Evolutionary conservation across 2,888 invertebrate genomes (phyloP), one percentile per base, ranked within the genome.

Genomic region (Hydrotaea cyrtoneurina): DNA sequence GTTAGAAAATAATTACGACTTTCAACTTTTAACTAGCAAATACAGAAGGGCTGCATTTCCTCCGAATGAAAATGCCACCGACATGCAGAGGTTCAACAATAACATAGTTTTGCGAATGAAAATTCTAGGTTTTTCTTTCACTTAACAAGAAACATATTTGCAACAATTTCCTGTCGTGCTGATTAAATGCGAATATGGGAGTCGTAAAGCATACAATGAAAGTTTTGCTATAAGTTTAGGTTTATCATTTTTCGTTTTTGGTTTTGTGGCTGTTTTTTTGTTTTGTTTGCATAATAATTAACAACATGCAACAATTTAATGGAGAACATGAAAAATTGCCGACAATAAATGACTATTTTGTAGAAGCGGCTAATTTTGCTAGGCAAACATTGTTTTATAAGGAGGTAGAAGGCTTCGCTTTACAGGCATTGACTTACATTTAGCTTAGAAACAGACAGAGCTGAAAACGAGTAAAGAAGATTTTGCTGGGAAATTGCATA

Each of bases 91-190:
- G 5, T 31, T 4, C 62, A 39, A 21, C 39, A 43, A 43, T 43
- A 39, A 66, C 66, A 66, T 19, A 66, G 39, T 66, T 66, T 66
- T 7, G 19, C 39, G 39, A 31, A 4, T 64, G 46, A 13, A 75
- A 71, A 71, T 71, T 71, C n/a, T 46, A 74, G 74, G 46, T 75
- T 80, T 77, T 59, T n/a, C 59, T 76, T 80, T 75, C 66, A 84
- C 57, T 76, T 78, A 84, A 84, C 81, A 75, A 78, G 75, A 36
- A 81, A n/a, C 81, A 81, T 66, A 78, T 81, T 76, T 81, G 84
- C 78, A 75, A 81, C 78, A 84, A 76, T 81, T 81, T 78, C 78
- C 84, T 71, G 78, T 73, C 39, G 46, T 43, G 69, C 15, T 46
- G 69, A 43, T 43, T 69, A 69, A 69, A 69, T 43, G 43, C 46